phyloP scores from a whole-genome alignment of 2,797 vertebrate genomes.

The Phataginus tetradactyla region DNA sequence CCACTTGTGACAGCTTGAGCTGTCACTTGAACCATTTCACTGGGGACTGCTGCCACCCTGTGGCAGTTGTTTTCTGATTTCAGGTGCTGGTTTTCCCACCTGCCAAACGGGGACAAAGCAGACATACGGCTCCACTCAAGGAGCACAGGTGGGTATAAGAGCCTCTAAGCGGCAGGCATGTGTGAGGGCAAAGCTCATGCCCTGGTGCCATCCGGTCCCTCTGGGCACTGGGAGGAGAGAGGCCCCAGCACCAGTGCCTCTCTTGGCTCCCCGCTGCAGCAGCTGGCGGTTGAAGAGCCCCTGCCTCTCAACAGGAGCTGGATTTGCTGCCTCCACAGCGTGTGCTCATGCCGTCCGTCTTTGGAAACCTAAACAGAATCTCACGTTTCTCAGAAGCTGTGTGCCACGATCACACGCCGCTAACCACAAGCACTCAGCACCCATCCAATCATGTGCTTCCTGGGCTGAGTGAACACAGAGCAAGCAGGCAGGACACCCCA shows the following conservation, averaged over 20 bases:
- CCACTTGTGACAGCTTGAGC: not conserved
- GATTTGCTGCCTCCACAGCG: not conserved
- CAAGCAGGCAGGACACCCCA: not conserved
- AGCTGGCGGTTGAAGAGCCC: not conserved
- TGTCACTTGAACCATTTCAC: not conserved
- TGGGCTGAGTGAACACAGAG: not conserved
- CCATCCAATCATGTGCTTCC: not conserved
- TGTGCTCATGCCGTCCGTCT: not conserved
- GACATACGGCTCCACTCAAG: not conserved
- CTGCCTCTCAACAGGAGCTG: not conserved
- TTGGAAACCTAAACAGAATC: slow-evolving; percentile 25
- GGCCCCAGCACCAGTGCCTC: not conserved
- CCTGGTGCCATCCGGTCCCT: not conserved
- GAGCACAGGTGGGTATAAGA: not conserved
- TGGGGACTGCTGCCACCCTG: slow-evolving; percentile 62
- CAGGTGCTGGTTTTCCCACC: not conserved
- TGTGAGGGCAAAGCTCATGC: not conserved
- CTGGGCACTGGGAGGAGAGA: not conserved
- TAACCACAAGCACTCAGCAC: not conserved
- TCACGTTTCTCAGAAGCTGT: slow-evolving; percentile 26
- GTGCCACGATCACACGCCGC: not conserved
- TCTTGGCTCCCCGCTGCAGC: not conserved
- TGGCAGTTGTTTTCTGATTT: slow-evolving; percentile 46
- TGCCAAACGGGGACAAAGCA: not conserved
- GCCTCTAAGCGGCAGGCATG: not conserved